These are phyloP conservation scores for Pelosia muscerda DNA, from an alignment of 2,888 invertebrate species.

Conservation along the genomic window DNA sequence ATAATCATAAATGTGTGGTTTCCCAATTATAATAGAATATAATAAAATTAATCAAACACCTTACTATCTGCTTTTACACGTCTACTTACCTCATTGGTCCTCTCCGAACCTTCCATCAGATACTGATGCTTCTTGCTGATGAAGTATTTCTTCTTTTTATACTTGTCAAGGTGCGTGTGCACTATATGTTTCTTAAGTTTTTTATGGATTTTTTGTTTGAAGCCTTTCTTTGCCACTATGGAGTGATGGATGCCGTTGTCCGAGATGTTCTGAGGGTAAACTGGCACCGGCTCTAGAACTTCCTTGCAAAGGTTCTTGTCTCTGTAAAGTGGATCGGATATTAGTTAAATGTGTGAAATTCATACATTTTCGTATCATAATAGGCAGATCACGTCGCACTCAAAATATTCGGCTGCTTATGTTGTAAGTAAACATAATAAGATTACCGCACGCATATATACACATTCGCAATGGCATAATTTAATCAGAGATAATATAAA, in stretches of 20 bases:
- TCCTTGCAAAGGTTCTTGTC: conserved; percentile 70
- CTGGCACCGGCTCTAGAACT: conserved; percentile 59
- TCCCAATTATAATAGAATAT: no score
- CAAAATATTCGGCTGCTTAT: no score
- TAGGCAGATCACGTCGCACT: no score
- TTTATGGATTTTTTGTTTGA: conserved; percentile 72
- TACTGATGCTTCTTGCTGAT: conserved; percentile 67
- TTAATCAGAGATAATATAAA: no score
- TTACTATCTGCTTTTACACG: background rate
- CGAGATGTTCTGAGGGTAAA: conserved; percentile 67
- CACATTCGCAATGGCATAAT: no score
- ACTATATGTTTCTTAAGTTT: conserved; percentile 69
- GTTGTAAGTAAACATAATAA: no score
- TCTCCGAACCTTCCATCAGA: conserved; percentile 51
- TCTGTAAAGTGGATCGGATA: conserved; percentile 42
- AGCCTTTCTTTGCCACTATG: conserved; percentile 78
- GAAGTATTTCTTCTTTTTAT: conserved; percentile 71
- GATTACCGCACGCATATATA: no score
- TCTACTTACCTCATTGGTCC: conserved; percentile 61
- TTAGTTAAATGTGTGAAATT: no score
- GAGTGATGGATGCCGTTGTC: conserved; percentile 70
- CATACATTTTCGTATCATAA: no score
- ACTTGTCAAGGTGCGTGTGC: conserved; percentile 62
- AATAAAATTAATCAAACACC: no score
- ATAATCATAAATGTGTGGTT: no score